A percentile compares a stretch with the other conserved stretches of the same genome.
phyloP scores from a whole-genome alignment of 1,140 invertebrate species.

The Chionoecetes opilio region DNA sequence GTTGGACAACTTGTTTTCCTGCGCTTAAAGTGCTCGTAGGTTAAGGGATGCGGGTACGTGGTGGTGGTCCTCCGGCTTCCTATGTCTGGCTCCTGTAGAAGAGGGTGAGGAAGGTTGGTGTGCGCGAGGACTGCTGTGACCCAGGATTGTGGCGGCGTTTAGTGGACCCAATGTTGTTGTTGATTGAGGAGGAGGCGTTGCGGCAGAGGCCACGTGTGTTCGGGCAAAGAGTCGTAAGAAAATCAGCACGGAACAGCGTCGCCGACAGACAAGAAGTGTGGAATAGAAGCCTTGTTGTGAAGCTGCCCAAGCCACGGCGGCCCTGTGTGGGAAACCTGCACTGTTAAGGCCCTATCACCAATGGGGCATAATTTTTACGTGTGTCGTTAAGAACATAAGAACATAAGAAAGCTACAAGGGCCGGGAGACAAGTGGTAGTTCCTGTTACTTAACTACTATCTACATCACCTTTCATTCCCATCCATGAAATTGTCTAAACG shows the following conservation, averaged over 20 bases:
- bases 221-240: not conserved
- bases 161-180: not conserved
- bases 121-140: not conserved
- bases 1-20: not conserved
- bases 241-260: not conserved
- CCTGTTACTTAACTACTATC: no score
- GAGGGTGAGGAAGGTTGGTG: constrained; percentile 48
- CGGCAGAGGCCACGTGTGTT: constrained; percentile 14
- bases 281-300: constrained; percentile 23
- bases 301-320: no score
- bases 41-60: constrained; percentile 49
- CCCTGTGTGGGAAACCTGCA: no score
- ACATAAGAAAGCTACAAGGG: no score
- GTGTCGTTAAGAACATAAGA: no score
- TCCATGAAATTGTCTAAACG: no score
- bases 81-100: constrained; percentile 4
- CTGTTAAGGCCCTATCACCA: no score
- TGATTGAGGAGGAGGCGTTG: constrained; percentile 46
- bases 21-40: constrained; percentile 40
- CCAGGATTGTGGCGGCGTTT: not conserved
- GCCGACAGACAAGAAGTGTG: constrained; percentile 36
- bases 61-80: not conserved
- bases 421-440: no score
- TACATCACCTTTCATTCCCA: no score
- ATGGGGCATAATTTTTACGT: no score